These are phyloP conservation scores for Spodoptera litura DNA, from an alignment of 1,140 invertebrate genomes.

Conservation along the genomic window DNA sequence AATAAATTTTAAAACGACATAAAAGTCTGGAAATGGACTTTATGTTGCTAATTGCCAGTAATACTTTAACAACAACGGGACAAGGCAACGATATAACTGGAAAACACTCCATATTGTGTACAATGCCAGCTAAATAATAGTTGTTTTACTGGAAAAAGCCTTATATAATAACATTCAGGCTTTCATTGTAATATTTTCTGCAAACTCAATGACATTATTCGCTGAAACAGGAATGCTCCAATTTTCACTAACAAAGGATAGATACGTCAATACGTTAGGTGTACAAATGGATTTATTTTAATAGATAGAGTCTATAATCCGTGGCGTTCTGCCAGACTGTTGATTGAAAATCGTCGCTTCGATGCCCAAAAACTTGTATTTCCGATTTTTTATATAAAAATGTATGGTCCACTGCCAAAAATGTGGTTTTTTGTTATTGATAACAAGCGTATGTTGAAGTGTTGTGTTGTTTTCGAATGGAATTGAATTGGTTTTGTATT, in stretches of 20 bases:
- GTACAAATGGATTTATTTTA: slow-evolving; percentile 51
- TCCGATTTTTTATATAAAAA: slow-evolving; percentile 28
- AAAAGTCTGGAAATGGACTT: too few relatives aligned
- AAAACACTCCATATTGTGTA: not conserved
- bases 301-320: slow-evolving; percentile 40
- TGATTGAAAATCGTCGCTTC: slow-evolving; percentile 42
- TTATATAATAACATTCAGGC: not conserved
- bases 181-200: not conserved
- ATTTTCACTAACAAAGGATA: slow-evolving; percentile 18
- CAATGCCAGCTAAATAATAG: not conserved
- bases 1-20: too few relatives aligned
- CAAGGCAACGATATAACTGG: not conserved
- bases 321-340: slow-evolving; percentile 40
- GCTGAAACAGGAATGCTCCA: slow-evolving; percentile 4
- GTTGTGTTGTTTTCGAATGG: not conserved
- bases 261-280: slow-evolving; percentile 10
- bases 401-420: slow-evolving; percentile 5
- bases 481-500: too few relatives aligned
- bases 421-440: slow-evolving; percentile 4
- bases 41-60: too few relatives aligned
- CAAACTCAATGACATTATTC: not conserved
- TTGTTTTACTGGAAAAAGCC: not conserved
- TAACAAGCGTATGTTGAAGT: slow-evolving; percentile 23
- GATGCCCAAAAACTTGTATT: slow-evolving; percentile 31
- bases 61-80: not conserved